Percentiles rank a stretch among this genome's conserved stretches.
phyloP scores from a whole-genome alignment of 1,140 invertebrate genomes.

The Glossosoma conforme region DNA sequence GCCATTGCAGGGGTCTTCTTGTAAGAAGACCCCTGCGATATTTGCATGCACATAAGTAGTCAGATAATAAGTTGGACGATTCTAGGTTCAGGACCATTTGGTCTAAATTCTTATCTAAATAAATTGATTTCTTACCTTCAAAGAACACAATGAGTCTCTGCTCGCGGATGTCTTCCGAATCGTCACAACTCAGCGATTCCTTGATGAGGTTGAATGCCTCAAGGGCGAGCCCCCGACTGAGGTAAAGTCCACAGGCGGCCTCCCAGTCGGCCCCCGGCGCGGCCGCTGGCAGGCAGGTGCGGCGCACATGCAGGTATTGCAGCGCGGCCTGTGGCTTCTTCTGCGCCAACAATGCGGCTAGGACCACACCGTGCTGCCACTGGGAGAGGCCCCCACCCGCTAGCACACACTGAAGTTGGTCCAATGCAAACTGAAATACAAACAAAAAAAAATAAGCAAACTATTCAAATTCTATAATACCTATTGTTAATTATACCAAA shows the following conservation, averaged over 20 bases:
- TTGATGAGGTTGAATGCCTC: constrained; percentile 44
- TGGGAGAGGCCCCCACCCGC: constrained; percentile 41
- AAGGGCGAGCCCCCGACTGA: constrained; percentile 41
- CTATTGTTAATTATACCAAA: no score
- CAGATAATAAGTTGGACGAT: no score
- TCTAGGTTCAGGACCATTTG: no score
- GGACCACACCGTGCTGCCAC: constrained; percentile 50
- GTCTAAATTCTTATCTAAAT: no score
- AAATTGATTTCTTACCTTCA: constrained; percentile 36
- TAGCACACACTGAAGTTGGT: constrained; percentile 45
- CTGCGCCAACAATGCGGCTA: constrained; percentile 42
- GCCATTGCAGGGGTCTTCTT: no score
- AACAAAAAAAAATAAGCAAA: no score
- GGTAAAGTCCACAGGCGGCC: constrained; percentile 41
- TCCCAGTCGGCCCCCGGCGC: constrained; percentile 43
- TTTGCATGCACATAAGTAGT: no score
- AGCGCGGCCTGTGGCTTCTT: constrained; percentile 40
- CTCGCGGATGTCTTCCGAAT: constrained; percentile 33
- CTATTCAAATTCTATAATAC: no score
- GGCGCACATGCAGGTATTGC: constrained; percentile 36
- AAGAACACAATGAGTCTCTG: constrained; percentile 41
- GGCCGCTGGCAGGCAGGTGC: constrained; percentile 18
- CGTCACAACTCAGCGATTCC: constrained; percentile 36
- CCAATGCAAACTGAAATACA: constrained; percentile 46
- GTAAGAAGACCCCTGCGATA: no score